Conservation (phyloP, 2,113 vertebrate species). For the Rattus norvegicus region GRCr8 NC_086023.1:127633001-127633500, state of each 20-base stretch:
- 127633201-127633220: not conserved
- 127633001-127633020: constrained; percentile 85
- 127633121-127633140: constrained; percentile 91
- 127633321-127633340: not conserved
- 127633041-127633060: constrained; percentile 89
- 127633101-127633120: constrained; percentile 88
- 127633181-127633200: constrained; percentile 91
- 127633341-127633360: not conserved
- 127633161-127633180: constrained; percentile 87
- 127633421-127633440: too few species aligned
- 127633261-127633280: too few species aligned
- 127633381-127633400: not conserved
- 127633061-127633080: constrained; percentile 88
- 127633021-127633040: constrained; percentile 92
- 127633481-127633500: not conserved
- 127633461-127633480: not conserved
- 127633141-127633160: constrained; percentile 91
- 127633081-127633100: constrained; percentile 86
- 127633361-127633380: not conserved
- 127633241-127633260: not conserved
- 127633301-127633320: not conserved
- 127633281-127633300: too few species aligned
- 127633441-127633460: not conserved
- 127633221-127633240: not conserved
- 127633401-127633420: not conserved